Evolutionary conservation across 2,797 vertebrate species (phyloP).

Genomic region (Platalea minor): DNA sequence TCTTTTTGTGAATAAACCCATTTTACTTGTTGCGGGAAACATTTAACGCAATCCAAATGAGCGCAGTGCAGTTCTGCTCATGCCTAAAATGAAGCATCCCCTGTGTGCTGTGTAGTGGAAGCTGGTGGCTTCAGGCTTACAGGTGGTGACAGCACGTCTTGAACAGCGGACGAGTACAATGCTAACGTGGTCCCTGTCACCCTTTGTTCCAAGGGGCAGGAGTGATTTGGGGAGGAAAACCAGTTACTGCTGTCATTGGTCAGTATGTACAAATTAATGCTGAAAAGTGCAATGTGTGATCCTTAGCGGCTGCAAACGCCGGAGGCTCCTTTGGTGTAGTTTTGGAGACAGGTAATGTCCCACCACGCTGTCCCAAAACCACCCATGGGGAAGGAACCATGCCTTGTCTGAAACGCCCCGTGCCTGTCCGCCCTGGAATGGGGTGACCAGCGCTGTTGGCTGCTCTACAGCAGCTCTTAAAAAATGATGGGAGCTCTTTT

Average conservation of each 20-base stretch:
- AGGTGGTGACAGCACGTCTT: not conserved
- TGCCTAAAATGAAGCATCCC: not conserved
- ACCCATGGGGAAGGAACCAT: not conserved
- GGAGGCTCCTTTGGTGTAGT: not conserved
- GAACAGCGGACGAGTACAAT: not conserved
- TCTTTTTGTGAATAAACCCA: not conserved
- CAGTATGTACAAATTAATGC: not conserved
- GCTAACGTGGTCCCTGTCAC: not conserved
- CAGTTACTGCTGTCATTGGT: not conserved
- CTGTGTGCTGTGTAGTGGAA: not conserved
- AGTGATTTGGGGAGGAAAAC: not conserved
- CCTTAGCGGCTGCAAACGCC: not conserved
- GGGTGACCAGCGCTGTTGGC: not conserved
- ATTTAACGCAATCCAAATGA: not conserved
- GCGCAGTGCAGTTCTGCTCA: not conserved
- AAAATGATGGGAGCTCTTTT: not conserved
- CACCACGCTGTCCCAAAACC: not conserved
- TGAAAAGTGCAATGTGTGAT: not conserved
- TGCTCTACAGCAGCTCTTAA: not conserved
- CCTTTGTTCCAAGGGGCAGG: not conserved
- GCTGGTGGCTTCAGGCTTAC: not conserved
- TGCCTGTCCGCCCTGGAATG: not conserved
- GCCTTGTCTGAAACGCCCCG: rapidly evolving
- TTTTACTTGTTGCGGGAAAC: not conserved
- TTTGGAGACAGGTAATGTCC: not conserved